Percentiles rank a stretch among this genome's conserved stretches.
These are phyloP conservation scores for Pterocles orientalis DNA, from an alignment of 2,113 vertebrate genomes.

Conservation along the genomic window DNA sequence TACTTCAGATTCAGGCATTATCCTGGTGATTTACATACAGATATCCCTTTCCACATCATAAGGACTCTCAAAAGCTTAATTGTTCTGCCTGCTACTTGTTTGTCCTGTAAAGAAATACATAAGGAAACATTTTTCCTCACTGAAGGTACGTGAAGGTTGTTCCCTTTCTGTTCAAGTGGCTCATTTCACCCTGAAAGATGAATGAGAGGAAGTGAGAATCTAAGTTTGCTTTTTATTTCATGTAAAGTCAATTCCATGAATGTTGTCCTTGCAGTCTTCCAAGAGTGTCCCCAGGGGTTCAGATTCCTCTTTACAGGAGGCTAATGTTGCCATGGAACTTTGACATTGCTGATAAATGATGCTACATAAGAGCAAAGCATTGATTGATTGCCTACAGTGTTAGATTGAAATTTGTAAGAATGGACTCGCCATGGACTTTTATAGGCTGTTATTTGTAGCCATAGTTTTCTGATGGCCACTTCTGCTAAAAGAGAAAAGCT, in stretches of 20 bases:
- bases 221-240: not conserved
- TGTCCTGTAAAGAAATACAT: not conserved
- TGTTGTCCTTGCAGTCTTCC: not conserved
- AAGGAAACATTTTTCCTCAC: not conserved
- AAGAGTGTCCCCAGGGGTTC: not conserved
- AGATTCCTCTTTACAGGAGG: not conserved
- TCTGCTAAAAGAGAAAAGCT: not conserved
- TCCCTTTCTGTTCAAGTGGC: not conserved
- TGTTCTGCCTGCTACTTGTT: not conserved
- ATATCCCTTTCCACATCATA: not conserved
- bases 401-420: conserved; percentile 41
- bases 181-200: not conserved
- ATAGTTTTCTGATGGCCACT: not conserved
- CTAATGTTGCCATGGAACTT: not conserved
- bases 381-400: conserved; percentile 36
- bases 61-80: not conserved
- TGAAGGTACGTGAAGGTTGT: not conserved
- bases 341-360: conserved; percentile 47
- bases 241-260: not conserved
- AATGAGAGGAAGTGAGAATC: not conserved
- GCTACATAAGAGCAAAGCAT: not conserved
- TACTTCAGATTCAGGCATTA: not conserved
- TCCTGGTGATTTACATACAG: not conserved
- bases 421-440: not conserved
- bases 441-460: conserved; percentile 14